Percentiles rank a stretch among this genome's conserved stretches.
Evolutionary conservation across 2,113 vertebrate species (phyloP).

Genomic region (Protobothrops mucrosquamatus): DNA sequence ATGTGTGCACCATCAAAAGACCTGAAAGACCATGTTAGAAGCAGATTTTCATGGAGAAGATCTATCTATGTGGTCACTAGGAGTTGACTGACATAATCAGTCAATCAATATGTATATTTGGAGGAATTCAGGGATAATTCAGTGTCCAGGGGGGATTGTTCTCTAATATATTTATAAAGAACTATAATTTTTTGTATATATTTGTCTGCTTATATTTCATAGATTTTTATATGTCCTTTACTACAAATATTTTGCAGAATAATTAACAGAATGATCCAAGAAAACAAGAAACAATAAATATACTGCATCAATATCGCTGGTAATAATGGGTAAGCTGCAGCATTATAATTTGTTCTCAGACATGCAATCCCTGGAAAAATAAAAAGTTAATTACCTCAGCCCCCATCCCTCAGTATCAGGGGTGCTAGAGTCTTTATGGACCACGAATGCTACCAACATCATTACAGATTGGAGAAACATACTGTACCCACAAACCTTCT

Average conservation of each 20-base stretch:
- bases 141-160: not conserved
- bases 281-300: not conserved
- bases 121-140: not conserved
- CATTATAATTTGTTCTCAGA: not conserved
- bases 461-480: not conserved
- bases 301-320: not conserved
- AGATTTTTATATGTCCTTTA: not conserved
- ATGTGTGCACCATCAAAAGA: not conserved
- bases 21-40: not conserved
- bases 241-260: not conserved
- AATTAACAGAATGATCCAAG: not conserved
- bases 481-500: not conserved
- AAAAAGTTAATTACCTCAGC: not conserved
- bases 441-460: not conserved
- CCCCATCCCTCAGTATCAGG: not conserved
- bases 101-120: not conserved
- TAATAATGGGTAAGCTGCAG: not conserved
- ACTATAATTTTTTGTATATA: not conserved
- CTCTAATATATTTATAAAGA: not conserved
- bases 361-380: not conserved
- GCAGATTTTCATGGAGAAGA: not conserved
- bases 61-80: not conserved
- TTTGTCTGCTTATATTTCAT: not conserved
- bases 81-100: not conserved
- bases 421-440: not conserved